Percentiles rank a stretch among this genome's conserved stretches.
Conservation (phyloP, 2,888 invertebrate genomes). For the Xanthorhoe spadicearia region DNA sequence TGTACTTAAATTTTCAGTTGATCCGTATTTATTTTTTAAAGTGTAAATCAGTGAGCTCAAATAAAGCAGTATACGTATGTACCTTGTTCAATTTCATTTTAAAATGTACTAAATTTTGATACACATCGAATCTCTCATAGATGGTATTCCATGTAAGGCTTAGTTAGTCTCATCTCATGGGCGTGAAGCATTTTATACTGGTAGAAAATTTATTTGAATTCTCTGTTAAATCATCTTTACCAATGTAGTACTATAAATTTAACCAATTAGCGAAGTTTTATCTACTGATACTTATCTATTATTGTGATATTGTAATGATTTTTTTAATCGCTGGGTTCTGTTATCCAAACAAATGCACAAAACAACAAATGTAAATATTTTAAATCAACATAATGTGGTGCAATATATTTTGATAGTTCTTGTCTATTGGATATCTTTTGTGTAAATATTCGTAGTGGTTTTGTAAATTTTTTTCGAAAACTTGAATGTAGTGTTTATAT, state of each 20-base stretch:
- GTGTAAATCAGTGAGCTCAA: background rate
- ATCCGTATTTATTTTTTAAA: background rate
- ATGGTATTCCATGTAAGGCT: no score
- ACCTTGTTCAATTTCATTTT: no score
- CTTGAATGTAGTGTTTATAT: constrained; percentile 16
- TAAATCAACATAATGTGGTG: constrained; percentile 25
- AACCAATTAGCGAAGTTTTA: background rate
- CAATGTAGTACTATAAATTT: background rate
- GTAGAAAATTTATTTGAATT: background rate
- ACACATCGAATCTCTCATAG: no score
- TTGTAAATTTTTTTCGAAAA: constrained; percentile 21
- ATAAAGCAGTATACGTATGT: background rate
- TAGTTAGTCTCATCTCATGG: no score
- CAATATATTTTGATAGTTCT: constrained; percentile 40
- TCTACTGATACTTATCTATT: constrained; percentile 23
- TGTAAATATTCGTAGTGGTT: constrained; percentile 20
- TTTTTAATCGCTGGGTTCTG: constrained; percentile 25
- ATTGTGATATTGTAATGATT: constrained; percentile 40
- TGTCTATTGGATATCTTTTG: constrained; percentile 24
- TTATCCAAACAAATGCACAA: constrained; percentile 21
- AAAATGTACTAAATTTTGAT: no score
- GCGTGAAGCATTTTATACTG: no score
- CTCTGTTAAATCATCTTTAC: background rate
- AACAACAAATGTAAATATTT: constrained; percentile 29
- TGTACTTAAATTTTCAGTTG: background rate